Percentiles rank a stretch among this genome's conserved stretches.
These are phyloP conservation scores for Prionailurus bengalensis DNA, from an alignment of 2,113 vertebrate genomes.

Conservation along the genomic window DNA sequence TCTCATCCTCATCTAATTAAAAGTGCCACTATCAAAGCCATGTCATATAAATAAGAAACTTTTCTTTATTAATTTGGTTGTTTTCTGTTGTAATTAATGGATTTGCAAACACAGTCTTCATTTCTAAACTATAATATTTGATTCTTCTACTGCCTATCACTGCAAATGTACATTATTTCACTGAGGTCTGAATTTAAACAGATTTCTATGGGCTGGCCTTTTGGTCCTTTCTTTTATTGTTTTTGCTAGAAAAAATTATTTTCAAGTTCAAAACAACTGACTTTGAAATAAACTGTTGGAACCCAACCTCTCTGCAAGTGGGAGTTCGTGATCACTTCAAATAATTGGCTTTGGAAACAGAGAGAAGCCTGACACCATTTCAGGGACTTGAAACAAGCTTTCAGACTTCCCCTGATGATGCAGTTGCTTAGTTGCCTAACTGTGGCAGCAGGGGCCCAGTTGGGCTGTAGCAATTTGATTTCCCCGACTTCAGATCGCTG, in stretches of 20 bases:
- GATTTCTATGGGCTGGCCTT: background rate
- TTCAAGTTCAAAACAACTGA: conserved; percentile 59
- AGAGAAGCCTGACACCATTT: background rate
- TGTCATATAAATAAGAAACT: background rate
- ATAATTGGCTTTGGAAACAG: conserved; percentile 49
- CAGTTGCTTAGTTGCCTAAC: background rate
- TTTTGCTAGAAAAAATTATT: conserved; percentile 27
- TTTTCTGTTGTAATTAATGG: background rate
- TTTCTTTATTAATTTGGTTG: conserved; percentile 9
- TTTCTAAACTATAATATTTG: background rate
- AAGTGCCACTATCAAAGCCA: background rate
- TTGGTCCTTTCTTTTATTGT: conserved; percentile 48
- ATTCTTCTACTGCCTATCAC: background rate
- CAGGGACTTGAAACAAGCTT: background rate
- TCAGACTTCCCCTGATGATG: background rate
- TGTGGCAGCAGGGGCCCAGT: background rate
- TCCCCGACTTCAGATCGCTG: background rate
- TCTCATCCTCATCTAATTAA: conserved; percentile 49
- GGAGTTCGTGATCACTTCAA: background rate
- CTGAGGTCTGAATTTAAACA: background rate
- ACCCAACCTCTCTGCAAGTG: background rate
- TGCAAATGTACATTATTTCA: background rate
- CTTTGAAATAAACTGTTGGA: conserved; percentile 44
- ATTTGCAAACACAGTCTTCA: background rate
- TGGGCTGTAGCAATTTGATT: background rate